Percentiles rank a stretch among this genome's conserved stretches.
These are phyloP conservation scores for Progne subis DNA, from an alignment of 2,113 vertebrate genomes.

Conservation along the genomic window DNA sequence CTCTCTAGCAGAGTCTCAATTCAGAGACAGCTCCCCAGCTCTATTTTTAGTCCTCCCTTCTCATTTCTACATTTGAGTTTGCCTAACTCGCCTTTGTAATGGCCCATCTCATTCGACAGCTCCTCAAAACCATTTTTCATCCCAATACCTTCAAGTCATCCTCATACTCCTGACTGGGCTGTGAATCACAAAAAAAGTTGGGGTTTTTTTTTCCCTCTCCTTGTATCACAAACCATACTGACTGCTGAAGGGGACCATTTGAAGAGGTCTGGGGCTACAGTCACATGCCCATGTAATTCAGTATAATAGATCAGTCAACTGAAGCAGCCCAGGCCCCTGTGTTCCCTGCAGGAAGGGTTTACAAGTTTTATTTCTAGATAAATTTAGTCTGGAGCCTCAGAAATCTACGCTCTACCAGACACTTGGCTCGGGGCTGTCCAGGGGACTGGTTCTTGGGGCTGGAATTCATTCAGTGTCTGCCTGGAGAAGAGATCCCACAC, in stretches of 20 bases:
- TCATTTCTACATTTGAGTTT: not conserved
- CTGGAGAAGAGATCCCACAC: not conserved
- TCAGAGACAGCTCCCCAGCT: not conserved
- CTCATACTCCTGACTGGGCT: not conserved
- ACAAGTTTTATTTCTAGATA: not conserved
- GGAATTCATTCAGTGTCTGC: fast-evolving
- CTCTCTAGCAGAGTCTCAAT: not conserved
- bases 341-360: not conserved
- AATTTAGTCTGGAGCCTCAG: not conserved
- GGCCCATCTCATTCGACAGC: not conserved
- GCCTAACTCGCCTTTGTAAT: fast-evolving
- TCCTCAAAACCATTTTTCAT: not conserved
- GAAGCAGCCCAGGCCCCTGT: not conserved
- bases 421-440: not conserved
- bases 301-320: not conserved
- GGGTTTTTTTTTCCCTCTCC: not conserved
- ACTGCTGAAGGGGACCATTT: not conserved
- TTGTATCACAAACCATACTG: not conserved
- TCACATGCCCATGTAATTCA: not conserved
- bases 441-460: fast-evolving
- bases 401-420: not conserved
- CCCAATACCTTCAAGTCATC: not conserved
- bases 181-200: not conserved
- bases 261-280: not conserved
- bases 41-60: not conserved